A percentile compares a stretch with the other conserved stretches of the same genome.
These are phyloP conservation scores for Glyptemys insculpta DNA, from an alignment of 2,797 vertebrate species.

Conservation along the genomic window DNA sequence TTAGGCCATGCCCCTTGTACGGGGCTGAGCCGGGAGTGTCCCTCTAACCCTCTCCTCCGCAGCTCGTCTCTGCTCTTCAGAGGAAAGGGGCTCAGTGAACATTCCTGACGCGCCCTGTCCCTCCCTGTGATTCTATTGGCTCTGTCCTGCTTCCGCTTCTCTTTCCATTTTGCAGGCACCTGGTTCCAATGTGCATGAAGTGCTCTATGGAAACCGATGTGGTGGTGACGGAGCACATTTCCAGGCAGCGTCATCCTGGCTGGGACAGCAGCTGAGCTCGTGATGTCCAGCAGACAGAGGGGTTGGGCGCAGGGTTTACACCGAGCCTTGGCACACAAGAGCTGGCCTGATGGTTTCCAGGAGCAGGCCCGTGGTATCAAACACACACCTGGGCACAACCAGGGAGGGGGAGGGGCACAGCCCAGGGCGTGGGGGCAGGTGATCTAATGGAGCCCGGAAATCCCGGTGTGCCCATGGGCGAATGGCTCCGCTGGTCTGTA, in stretches of 20 bases:
- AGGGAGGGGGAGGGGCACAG: not conserved
- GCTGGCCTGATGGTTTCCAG: not conserved
- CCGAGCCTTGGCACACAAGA: not conserved
- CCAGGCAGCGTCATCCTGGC: not conserved
- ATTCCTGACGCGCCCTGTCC: not conserved
- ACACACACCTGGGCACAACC: not conserved
- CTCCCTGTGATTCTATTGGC: not conserved
- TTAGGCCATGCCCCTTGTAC: not conserved
- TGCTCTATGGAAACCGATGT: not conserved
- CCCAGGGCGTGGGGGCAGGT: not conserved
- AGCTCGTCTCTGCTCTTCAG: not conserved
- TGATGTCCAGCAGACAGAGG: not conserved
- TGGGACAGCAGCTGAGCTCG: no score
- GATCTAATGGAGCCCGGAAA: not conserved
- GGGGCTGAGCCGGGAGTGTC: not conserved
- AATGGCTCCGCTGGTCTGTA: accelerated
- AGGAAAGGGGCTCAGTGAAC: not conserved
- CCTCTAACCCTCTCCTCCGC: not conserved
- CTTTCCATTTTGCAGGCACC: no score
- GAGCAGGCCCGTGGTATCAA: not conserved
- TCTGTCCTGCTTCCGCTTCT: not conserved
- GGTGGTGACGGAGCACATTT: not conserved
- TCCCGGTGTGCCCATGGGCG: accelerated
- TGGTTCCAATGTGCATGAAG: no score
- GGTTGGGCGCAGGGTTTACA: not conserved